These are phyloP conservation scores for Calliopsis andreniformis DNA, from an alignment of 1,140 invertebrate genomes.

Conservation along the genomic window DNA sequence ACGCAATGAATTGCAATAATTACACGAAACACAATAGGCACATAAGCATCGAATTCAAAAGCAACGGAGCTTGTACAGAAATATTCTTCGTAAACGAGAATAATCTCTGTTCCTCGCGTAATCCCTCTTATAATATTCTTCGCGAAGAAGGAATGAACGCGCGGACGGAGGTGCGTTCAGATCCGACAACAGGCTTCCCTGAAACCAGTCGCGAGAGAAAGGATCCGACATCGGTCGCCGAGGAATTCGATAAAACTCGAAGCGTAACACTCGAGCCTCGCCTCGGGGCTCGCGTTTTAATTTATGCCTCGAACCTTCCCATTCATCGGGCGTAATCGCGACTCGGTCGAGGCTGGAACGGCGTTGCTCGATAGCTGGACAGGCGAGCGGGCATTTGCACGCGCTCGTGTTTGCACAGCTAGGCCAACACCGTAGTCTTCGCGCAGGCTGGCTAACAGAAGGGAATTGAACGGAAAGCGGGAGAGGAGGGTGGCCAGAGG, in stretches of 20 bases:
- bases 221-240: background rate
- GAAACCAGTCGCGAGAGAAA: background rate
- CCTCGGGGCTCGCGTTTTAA: too few relatives aligned
- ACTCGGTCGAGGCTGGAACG: background rate
- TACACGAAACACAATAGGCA: too few relatives aligned
- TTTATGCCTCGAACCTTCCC: slow-evolving; percentile 29
- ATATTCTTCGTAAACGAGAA: too few relatives aligned
- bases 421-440: slow-evolving; percentile 59
- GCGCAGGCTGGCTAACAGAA: background rate
- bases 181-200: background rate
- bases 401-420: slow-evolving; percentile 67
- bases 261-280: slow-evolving; percentile 11
- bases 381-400: slow-evolving; percentile 32
- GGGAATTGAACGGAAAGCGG: background rate
- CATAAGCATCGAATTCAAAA: too few relatives aligned
- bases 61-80: too few relatives aligned
- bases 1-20: too few relatives aligned
- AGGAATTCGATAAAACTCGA: background rate
- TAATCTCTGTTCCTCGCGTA: too few relatives aligned
- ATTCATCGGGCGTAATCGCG: slow-evolving; percentile 39
- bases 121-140: too few relatives aligned
- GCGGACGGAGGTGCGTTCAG: too few relatives aligned
- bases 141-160: too few relatives aligned
- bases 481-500: background rate
- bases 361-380: slow-evolving; percentile 25